Percentiles rank a stretch among this genome's conserved stretches.
Evolutionary conservation across 1,140 invertebrate species (phyloP).

Genomic region (Lordiphosa collinella): DNA sequence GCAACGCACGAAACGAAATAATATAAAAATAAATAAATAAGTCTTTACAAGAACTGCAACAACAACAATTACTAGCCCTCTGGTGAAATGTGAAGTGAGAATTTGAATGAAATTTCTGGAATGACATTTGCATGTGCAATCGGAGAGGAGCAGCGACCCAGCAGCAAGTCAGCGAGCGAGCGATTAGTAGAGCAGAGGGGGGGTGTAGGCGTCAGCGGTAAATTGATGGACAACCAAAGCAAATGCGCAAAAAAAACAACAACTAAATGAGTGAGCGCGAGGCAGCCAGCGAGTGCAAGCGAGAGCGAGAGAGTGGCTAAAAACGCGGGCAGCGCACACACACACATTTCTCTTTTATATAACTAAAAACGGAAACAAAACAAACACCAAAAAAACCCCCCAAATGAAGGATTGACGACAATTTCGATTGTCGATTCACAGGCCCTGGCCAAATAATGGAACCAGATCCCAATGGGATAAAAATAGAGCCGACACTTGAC

Average conservation of each 20-base stretch:
- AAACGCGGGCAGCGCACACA: slow-evolving; percentile 15
- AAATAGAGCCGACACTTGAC: slow-evolving; percentile 78
- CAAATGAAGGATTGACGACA: slow-evolving; percentile 48
- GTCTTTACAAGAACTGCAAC: slow-evolving; percentile 8
- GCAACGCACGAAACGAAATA: slow-evolving; percentile 18
- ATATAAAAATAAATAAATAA: slow-evolving; percentile 10
- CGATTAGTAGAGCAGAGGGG: too few relatives aligned
- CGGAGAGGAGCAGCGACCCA: slow-evolving; percentile 2
- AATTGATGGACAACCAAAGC: slow-evolving; percentile 36
- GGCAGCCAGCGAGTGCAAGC: slow-evolving; percentile 1
- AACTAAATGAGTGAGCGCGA: slow-evolving; percentile 16
- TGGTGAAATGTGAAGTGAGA: slow-evolving; percentile 1
- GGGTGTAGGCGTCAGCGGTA: slow-evolving; percentile 13
- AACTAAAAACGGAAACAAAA: slow-evolving; percentile 35
- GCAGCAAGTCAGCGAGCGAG: slow-evolving; percentile 3
- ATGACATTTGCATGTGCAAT: slow-evolving; percentile 39
- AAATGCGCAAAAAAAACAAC: slow-evolving; percentile 42
- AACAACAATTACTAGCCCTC: slow-evolving; percentile 13
- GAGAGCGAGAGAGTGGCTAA: slow-evolving; percentile 3
- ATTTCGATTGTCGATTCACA: slow-evolving; percentile 68
- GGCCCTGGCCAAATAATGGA: slow-evolving; percentile 75
- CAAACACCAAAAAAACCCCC: slow-evolving; percentile 22
- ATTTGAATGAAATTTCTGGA: slow-evolving; percentile 26
- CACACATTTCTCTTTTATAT: slow-evolving; percentile 54
- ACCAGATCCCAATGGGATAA: slow-evolving; percentile 80